Conservation (phyloP, 2,797 vertebrate species). For the Spheniscus humboldti region DNA sequence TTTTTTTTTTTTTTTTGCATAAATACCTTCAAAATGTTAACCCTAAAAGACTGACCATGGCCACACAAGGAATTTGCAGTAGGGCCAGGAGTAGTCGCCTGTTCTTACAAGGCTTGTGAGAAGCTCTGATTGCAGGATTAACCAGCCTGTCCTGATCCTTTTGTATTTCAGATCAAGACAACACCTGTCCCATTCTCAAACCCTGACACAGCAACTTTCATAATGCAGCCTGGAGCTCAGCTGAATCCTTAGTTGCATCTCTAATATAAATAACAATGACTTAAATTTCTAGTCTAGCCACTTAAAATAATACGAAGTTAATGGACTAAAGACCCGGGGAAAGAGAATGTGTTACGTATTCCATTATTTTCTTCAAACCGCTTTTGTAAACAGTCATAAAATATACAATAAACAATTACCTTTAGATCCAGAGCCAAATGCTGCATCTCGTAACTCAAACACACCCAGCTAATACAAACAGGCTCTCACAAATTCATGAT, state of each 20-base stretch:
- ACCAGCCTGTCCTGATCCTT: neutral
- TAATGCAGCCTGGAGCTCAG: neutral
- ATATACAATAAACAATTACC: constrained; percentile 1
- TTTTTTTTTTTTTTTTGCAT: neutral
- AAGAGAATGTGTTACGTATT: neutral
- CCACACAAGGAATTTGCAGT: neutral
- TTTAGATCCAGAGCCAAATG: constrained; percentile 41
- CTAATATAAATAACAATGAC: constrained; percentile 31
- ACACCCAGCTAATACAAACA: neutral
- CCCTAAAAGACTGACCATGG: neutral
- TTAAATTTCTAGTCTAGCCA: constrained; percentile 5
- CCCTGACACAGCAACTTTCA: neutral
- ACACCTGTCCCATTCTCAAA: neutral
- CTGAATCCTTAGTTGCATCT: neutral
- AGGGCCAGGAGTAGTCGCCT: neutral
- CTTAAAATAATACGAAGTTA: neutral
- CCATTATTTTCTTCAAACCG: neutral
- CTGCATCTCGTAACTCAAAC: neutral
- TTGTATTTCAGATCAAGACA: constrained; percentile 8
- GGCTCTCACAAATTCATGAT: neutral
- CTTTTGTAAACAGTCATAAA: constrained; percentile 50
- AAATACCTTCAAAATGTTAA: neutral
- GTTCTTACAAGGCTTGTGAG: neutral
- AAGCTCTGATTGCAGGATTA: neutral
- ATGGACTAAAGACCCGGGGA: constrained; percentile 10